A percentile compares a stretch with the other conserved stretches of the same genome.
phyloP scores from a whole-genome alignment of 30 jellyfish, hydroid and myxozoan species.

The Sanderia malayensis region DNA sequence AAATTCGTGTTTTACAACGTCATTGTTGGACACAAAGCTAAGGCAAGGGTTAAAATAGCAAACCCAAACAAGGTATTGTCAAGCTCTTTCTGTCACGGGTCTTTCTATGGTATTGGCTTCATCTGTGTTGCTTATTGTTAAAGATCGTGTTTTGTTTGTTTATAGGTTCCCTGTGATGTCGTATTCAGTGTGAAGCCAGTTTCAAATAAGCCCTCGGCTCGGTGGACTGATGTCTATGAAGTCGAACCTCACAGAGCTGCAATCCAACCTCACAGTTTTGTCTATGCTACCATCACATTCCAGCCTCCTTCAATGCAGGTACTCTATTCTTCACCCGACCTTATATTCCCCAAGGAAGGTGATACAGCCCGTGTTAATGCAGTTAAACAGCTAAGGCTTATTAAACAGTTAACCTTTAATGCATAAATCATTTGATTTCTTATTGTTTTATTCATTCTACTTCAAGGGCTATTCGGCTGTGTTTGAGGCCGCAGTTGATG shows the following conservation, averaged over 20 bases:
- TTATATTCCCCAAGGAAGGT: no score
- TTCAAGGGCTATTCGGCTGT: conserved; percentile 85
- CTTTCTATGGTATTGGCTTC: no score
- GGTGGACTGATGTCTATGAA: conserved; percentile 75
- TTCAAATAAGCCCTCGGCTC: conserved; percentile 73
- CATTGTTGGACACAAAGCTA: conserved; percentile 86
- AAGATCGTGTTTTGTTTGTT: no score
- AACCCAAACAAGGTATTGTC: conserved; percentile 93
- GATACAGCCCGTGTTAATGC: no score
- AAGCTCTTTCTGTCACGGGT: no score
- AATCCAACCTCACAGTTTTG: conserved; percentile 72
- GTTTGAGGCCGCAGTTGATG: conserved; percentile 93
- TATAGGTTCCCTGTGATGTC: conserved; percentile 92
- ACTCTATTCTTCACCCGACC: not conserved
- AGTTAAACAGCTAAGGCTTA: no score
- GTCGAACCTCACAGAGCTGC: conserved; percentile 86
- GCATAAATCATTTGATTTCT: no score
- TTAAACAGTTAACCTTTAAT: no score
- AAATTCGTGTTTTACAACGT: conserved; percentile 76
- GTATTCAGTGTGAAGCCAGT: conserved; percentile 69
- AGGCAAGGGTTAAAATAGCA: conserved; percentile 68
- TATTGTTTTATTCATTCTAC: no score
- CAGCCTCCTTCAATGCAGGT: conserved; percentile 98
- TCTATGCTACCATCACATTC: conserved; percentile 71
- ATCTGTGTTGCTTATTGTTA: no score